Base-by-base conservation (phyloP, 2,888 invertebrate species). In the Catocala nupta region DNA sequence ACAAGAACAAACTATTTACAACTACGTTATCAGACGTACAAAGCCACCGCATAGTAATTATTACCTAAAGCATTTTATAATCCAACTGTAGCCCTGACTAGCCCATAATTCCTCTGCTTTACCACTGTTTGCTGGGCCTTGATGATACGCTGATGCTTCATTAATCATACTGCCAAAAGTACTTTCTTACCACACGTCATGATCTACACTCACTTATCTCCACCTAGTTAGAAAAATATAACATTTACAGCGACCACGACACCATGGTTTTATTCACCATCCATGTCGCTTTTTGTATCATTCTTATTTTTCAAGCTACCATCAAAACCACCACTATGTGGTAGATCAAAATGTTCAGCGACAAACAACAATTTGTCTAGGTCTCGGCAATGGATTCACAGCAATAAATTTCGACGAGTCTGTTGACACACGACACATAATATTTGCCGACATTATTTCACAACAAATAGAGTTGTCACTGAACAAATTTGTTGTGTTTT, bases 361-460 rank as follows among this genome's bases (percentile, higher is more conserved):
- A 44, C 48, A 56, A 64, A 68, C 53, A 64, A 43, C 59, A 59
- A 64, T 66, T 68, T 68, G 54, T 69, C 57, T 71, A 72, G 67
- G 57, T 66, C 74, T 65, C 64, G 52, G 62, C 70, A 71, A 80
- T 85, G 82, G 82, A 83, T 87, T 84, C 83, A 82, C 74, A 77
- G 84, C 82, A 80, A 88, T 91, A 90, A 90, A 91, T 91, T 91
- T 88, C 69, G 81, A 84, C 77, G 83, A 87, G 87, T 88, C 89
- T 89, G 88, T 76, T 78, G 76, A 77, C 74, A 76, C 63, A 59
- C 64, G 63, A 63, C 89, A 87, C 81, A 81, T 84, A 87, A 90
- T 91, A 88, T 92, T 92, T 91, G 84, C 86, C 74, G 74, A 82
- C 86, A 87, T 89, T 90, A 90, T 89, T 88, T 85, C 83, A 84